Evolutionary conservation across 1,140 invertebrate species (phyloP), one percentile per base, ranked within the genome.

Genomic region (Dendrolimus punctatus): DNA sequence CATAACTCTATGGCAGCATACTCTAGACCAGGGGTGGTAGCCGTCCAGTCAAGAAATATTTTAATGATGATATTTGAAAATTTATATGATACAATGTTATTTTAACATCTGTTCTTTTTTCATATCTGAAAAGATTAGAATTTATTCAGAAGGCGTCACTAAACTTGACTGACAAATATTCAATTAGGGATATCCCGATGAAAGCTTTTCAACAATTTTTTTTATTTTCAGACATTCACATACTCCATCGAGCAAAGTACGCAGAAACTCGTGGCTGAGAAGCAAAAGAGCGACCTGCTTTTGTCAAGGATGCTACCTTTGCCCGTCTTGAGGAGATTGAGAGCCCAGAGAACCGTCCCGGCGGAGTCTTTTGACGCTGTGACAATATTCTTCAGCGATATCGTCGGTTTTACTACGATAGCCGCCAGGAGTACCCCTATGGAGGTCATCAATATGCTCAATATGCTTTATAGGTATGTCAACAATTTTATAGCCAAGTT

Each of bases 371-470:
- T 92, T 62, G 91, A 93, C 40, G 88, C 89, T 6, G 93, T 94
- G 6, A 94, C 93, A 0, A 91, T 95, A 51, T 95, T 94, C 85
- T 95, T 95, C 78, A 94, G 93, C 55, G 94, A 95, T 66, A 94
- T 95, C 53, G 93, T 60, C 39, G 58, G 58, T n/a, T 60, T 60
- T 48, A 95, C 93, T 9, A 91, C 90, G 69, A 91, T 95, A 61
- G 91, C 93, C 4, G 92, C 93, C 4, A 88, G 90, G 44, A 93
- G 91, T 64, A 92, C 92, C 5, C 93, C 94, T 6, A 89, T 94
- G 75, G 92, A 94, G 80, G 91, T 93, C 57, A 85, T 81, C 41
- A 81, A 77, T 60, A 85, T 82, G 80, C 78, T 87, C 45, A 84
- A 83, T 51, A 85, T 82, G 80, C 56, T 83, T 5, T 85, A 86